Base-by-base conservation (phyloP, 2,797 vertebrate genomes). In the Acanthiza pusilla region DNA sequence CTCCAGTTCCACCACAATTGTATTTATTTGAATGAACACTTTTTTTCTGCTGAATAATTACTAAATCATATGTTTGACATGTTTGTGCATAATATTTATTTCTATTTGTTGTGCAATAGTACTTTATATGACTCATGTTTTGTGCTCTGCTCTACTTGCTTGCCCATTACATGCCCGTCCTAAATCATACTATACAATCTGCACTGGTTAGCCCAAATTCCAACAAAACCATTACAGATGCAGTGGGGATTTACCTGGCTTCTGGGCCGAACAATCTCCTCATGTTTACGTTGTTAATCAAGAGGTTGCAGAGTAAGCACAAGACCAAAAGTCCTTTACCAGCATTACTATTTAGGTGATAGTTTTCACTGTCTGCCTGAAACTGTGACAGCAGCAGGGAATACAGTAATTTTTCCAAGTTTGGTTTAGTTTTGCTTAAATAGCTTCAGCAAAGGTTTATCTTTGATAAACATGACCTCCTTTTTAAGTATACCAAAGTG, bases 1-100 rank as follows among this genome's bases (percentile, higher is more conserved):
- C 12, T 51, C 42, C 11, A n/a, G 3, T 61, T 38, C 54, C 53
- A 32, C 42, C 53, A 54, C 43, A 21, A 7, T 73, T 73, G 51
- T 4, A 42, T 42, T 79, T 84, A 19, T 62, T 74, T 87, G 38
- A 93, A 50, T 40, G 3, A 76, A 57, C 48, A 38, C 5, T 3
- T 76, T 72, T 21, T 67, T 92, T 75, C 57, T 95, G 62, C 75
- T 96, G 77, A 94, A 66, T 90, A 83, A 76, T 85, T 85, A 79
- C 43, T 65, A 70, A 83, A 58, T 86, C 21, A 27, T 34, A 14
- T 43, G 38, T 58, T 50, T 63, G 42, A 73, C n/a, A 34, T 66
- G 12, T 47, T 76, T 21, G 51, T 60, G n/a, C 43, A 53, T 62
- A 58, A 13, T 85, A 92, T 74, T 95, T 96, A 91, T 95, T 92